Base-by-base conservation (phyloP, 2,113 vertebrate genomes). In the Grus americana region DNA sequence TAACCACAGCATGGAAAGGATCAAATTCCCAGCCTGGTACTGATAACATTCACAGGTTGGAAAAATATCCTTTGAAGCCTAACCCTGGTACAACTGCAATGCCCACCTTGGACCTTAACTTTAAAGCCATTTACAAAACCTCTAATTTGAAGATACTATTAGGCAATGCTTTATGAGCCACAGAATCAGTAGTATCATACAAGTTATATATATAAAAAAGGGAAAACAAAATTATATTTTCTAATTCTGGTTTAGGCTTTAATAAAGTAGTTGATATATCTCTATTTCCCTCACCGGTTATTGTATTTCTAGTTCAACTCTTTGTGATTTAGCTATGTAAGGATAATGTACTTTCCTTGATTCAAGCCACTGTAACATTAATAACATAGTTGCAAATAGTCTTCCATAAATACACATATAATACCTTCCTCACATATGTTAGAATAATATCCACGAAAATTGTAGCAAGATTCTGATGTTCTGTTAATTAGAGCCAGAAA, bases 401-500 rank as follows among this genome's bases (percentile, higher is more conserved):
- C 22, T 75, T 50, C 32, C 42, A 86, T 86, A 65, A 90, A 83
- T 88, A 93, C 73, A 36, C 11, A 70, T 88, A 54, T 50, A 83
- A 32, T 61, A 15, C 9, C 17, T 94, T 95, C 30, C 26, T 86
- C 54, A 83, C 38, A 65, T 63, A 81, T 59, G 23, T 65, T 86
- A 90, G 21, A 78, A 58, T 63, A 94, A 71, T 12, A 88, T 73
- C 42, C 49, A 90, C 0, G 0, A 78, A 92, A 83, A 78, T 42
- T 49, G 18, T 59, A 79, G 34, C 30, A 88, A 88, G 42, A 46
- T 83, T 86, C 44, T 92, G 67, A 86, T 94, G 14, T 76, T 92
- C 67, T 59, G 23, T 44, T 96, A 93, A 93, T 92, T 92, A 12
- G 26, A 93, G 34, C 23, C 65, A 88, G 32, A 92, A 96, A 76